These are phyloP conservation scores for Caenorhabditis latens DNA, from an alignment of 1,140 invertebrate genomes.

Conservation along the genomic window DNA sequence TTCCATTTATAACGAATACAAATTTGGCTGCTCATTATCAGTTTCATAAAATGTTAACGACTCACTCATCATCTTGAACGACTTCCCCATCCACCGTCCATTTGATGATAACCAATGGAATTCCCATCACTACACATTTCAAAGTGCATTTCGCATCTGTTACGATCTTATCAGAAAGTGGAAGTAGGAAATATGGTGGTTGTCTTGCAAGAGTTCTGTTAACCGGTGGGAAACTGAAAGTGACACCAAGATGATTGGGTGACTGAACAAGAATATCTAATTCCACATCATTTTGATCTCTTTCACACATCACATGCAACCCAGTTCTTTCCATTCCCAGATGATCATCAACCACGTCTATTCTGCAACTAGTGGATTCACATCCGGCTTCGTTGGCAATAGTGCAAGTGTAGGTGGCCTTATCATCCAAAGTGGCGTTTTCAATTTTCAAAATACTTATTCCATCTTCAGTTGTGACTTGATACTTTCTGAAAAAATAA, in stretches of 20 bases:
- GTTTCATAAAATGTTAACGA: not conserved
- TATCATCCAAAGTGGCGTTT: constrained; percentile 46
- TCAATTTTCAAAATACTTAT: constrained; percentile 63
- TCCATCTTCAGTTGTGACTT: constrained; percentile 64
- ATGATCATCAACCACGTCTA: constrained; percentile 65
- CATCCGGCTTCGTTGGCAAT: constrained; percentile 64
- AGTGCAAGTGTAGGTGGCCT: constrained; percentile 58
- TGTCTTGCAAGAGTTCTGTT: constrained; percentile 21
- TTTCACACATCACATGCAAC: constrained; percentile 61
- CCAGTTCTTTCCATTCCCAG: constrained; percentile 49
- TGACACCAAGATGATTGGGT: constrained; percentile 18
- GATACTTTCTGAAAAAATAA: constrained; percentile 61
- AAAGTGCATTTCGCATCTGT: constrained; percentile 51
- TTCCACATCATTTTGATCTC: constrained; percentile 61
- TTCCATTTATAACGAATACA: too few relatives aligned
- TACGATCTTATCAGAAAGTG: constrained; percentile 46
- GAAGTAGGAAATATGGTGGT: constrained; percentile 53
- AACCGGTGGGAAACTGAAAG: constrained; percentile 28
- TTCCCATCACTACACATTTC: constrained; percentile 64
- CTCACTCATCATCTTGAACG: constrained; percentile 46
- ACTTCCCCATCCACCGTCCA: constrained; percentile 59
- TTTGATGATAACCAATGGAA: constrained; percentile 59
- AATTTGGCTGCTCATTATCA: too few relatives aligned
- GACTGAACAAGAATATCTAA: constrained; percentile 62
- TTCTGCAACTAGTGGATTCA: constrained; percentile 57